Evolutionary conservation across 2,113 vertebrate species (phyloP), one percentile per base, ranked within the genome.

Genomic region (Galbula dea): DNA sequence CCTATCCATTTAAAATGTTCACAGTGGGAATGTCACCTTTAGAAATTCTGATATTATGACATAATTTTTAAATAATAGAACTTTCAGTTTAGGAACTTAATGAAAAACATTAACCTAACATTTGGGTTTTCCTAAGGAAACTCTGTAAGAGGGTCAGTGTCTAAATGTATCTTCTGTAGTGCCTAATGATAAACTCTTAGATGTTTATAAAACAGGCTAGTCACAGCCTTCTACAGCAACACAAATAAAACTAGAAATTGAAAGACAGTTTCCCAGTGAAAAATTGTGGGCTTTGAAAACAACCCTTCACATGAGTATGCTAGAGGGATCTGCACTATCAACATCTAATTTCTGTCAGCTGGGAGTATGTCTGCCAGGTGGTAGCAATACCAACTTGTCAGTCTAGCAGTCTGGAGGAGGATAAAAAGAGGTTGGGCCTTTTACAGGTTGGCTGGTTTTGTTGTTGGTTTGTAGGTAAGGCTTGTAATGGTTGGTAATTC

Each of bases 391-490:
- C 34, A 37, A 6, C 34, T 69, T 14, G 7, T 55, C 46, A 57
- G 2, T 4, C 11, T 14, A 7, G 24, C 34, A 4, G 63, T 1
- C 6, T 32, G 32, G 19, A 10, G 36, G 2, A 41, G 78, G n/a
- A 26, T 49, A 22, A 61, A 41, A 62, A 34, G 39, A 5, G 21
- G 7, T 1, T 59, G 19, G 1, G 0, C 0, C 2, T 3, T 3
- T 6, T 7, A 0, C 0, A 3, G 4, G 1, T 15, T 1, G 43
- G 7, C 37, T 30, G 5, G 0, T 39, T 61, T 36, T 48, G n/a
- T 3, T 55, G 32, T 3, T 61, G 39, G 16, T 87, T 13, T 93
- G 15, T 2, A 43, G 58, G 83, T 76, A 46, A 63, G 67, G 24
- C 1, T 74, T 2, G 6, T 6, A 4, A 1, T 57, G 9, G 3